These are phyloP conservation scores for Chrysolina haemoptera DNA, from an alignment of 2,888 invertebrate species.

Conservation along the genomic window DNA sequence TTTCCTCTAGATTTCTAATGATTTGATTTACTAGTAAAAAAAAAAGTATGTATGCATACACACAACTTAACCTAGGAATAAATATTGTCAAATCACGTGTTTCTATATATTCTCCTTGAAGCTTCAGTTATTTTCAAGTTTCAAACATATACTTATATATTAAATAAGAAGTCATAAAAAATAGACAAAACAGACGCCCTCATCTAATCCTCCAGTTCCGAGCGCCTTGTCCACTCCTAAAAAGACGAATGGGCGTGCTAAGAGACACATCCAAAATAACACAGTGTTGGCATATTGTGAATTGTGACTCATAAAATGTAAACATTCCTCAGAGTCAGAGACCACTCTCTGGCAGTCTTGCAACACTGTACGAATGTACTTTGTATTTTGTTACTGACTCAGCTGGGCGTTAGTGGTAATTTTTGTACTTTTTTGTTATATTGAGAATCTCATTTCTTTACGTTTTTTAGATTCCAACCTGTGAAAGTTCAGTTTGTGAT, in stretches of 20 bases:
- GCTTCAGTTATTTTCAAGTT: too few species aligned
- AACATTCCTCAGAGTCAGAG: background rate
- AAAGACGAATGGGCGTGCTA: background rate
- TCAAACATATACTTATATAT: too few species aligned
- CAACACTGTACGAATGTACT: background rate
- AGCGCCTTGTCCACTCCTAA: too few species aligned
- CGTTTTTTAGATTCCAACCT: background rate
- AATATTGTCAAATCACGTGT: too few species aligned
- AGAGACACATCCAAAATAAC: background rate
- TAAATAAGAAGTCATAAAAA: too few species aligned
- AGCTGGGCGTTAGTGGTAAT: conserved; percentile 14
- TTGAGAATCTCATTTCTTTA: background rate
- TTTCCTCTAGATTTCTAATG: too few species aligned
- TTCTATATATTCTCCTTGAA: too few species aligned
- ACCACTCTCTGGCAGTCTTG: background rate
- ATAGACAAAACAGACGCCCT: too few species aligned
- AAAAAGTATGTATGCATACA: too few species aligned
- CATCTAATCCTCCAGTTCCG: too few species aligned
- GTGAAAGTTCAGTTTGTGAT: background rate
- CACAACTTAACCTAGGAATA: too few species aligned
- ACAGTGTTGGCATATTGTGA: background rate
- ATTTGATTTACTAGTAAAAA: too few species aligned
- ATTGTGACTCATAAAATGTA: conserved; percentile 3
- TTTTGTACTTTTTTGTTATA: background rate
- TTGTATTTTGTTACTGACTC: conserved; percentile 22